phyloP scores from a whole-genome alignment of 2,888 invertebrate genomes.

The Hirtodrosophila alboralis region DNA sequence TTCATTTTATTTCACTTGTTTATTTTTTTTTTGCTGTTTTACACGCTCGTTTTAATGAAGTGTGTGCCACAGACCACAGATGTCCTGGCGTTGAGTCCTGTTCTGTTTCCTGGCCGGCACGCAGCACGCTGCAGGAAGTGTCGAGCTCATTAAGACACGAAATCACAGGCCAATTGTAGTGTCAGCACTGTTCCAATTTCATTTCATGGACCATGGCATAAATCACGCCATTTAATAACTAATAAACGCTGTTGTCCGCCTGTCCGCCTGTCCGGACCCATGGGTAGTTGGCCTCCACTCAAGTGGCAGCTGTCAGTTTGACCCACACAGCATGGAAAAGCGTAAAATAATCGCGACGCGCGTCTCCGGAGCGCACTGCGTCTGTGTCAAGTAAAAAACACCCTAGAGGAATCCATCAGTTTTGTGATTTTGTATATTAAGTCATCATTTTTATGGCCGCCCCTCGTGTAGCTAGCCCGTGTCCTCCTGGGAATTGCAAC shows the following conservation, averaged over 20 bases:
- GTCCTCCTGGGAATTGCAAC: constrained; percentile 24
- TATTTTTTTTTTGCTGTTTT: constrained; percentile 24
- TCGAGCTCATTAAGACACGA: constrained; percentile 62
- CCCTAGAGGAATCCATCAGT: constrained; percentile 76
- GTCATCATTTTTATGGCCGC: constrained; percentile 66
- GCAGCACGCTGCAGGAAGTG: constrained; percentile 11
- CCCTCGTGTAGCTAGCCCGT: constrained; percentile 13
- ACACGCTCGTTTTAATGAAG: constrained; percentile 56
- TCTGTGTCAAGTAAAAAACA: constrained; percentile 62
- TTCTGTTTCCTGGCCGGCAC: background rate
- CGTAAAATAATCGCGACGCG: constrained; percentile 75
- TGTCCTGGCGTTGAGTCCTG: constrained; percentile 33
- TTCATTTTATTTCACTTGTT: constrained; percentile 44
- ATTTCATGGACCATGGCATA: constrained; percentile 41
- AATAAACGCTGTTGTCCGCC: constrained; percentile 61
- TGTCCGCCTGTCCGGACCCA: constrained; percentile 13
- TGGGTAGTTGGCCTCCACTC: constrained; percentile 46
- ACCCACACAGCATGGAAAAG: constrained; percentile 63
- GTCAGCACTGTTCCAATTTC: constrained; percentile 32
- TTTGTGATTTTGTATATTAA: constrained; percentile 72
- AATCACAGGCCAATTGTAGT: constrained; percentile 53
- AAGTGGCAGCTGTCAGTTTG: constrained; percentile 83
- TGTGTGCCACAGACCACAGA: constrained; percentile 42
- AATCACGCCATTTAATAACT: constrained; percentile 75
- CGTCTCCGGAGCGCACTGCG: constrained; percentile 17